Base-by-base conservation (phyloP, 2,888 invertebrate species). In the Eupithecia pulchellata region DNA sequence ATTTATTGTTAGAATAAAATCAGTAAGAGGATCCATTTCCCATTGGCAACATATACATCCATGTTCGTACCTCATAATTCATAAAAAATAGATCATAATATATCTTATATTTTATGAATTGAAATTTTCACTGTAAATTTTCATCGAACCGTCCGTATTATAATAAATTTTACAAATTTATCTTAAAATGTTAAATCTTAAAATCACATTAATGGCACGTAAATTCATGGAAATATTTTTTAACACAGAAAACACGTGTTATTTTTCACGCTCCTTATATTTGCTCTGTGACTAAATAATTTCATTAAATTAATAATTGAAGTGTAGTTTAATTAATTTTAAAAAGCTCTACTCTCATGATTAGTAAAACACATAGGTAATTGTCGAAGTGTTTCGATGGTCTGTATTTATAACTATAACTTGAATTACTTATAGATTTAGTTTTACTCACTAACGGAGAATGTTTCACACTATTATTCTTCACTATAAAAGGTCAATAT, bases 81-180 rank as follows among this genome's bases (percentile, higher is more conserved):
- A n/a, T n/a, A 9, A 20, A 47, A 20, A 8, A 20, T 9, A 20
- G 6, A 32, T 5, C 3, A 47, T 11, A 77, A 79, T 71, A 84
- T 88, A 90, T 91, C 87, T 91, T 91, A 91, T 81, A 82, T 85
- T 86, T 65, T 63, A 66, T 73, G 6, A 64, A 57, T 68, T 57
- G 61, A 47, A 29, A 66, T 32, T 52, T 74, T 75, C 77, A 76
- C 72, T 76, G 70, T 79, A 78, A 36, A 74, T 75, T 66, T 77
- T 71, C 72, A 75, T 73, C 75, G 71, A 42, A 77, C 88, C 88
- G 88, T 88, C 88, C 88, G 77, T 69, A 63, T 58, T 58, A 58
- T 14, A 66, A 68, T 27, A 52, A 17, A 71, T 52, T 25, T 34
- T 47, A 61, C 32, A 42, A 36, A 62, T 34, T 66, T 52, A 39